A percentile compares a stretch with the other conserved stretches of the same genome.
These are phyloP conservation scores for Embidobia sp. DNA, from an alignment of 2,888 invertebrate species.

Conservation along the genomic window DNA sequence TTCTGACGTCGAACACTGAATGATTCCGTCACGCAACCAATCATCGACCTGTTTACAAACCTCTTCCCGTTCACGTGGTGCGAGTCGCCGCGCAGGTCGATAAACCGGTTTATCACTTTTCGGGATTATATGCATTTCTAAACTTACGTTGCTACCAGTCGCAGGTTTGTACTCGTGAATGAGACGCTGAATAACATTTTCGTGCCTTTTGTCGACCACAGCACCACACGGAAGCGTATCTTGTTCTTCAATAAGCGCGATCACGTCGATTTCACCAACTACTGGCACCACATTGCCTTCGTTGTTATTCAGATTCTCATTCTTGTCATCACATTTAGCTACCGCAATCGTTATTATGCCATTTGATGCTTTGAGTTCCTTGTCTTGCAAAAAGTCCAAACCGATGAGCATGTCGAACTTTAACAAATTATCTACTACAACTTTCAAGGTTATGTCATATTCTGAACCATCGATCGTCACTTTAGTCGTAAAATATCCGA, in stretches of 20 bases:
- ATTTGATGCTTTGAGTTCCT: neutral
- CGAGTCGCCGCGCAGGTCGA: neutral
- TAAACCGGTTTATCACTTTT: neutral
- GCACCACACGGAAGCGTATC: neutral
- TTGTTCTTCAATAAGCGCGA: neutral
- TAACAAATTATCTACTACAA: constrained; percentile 2
- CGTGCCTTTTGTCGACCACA: neutral
- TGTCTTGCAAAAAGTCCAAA: neutral
- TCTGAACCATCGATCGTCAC: neutral
- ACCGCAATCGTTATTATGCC: neutral
- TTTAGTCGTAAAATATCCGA: neutral
- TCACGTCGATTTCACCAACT: neutral
- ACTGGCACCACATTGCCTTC: neutral
- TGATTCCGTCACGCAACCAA: neutral
- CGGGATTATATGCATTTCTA: neutral
- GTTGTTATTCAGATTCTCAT: neutral
- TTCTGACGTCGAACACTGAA: neutral
- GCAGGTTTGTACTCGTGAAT: neutral
- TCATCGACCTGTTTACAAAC: neutral
- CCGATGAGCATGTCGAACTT: neutral
- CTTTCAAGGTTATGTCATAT: constrained; percentile 2
- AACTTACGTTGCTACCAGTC: neutral
- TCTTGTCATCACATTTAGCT: neutral
- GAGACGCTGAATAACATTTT: neutral
- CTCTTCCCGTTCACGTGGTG: neutral